A percentile compares a stretch with the other conserved stretches of the same genome.
These are phyloP conservation scores for Philaethria dido DNA, from an alignment of 2,888 invertebrate genomes.

Conservation along the genomic window DNA sequence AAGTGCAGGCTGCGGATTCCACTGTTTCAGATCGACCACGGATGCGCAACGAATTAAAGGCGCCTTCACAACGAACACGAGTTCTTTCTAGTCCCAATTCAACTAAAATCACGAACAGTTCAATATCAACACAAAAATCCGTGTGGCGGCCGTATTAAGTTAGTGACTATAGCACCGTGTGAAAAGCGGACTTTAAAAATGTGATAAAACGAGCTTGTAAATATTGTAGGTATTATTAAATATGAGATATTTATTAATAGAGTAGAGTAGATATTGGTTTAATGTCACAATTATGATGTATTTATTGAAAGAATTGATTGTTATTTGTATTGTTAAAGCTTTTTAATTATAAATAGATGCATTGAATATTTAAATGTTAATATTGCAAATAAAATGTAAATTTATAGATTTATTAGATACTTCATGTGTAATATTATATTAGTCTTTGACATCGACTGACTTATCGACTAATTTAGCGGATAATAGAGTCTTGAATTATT, in stretches of 20 bases:
- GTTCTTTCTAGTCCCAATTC: slow-evolving; percentile 78
- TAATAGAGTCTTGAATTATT: slow-evolving; percentile 31
- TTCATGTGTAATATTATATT: slow-evolving; percentile 38
- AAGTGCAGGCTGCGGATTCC: slow-evolving; percentile 84
- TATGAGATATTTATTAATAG: slow-evolving; percentile 57
- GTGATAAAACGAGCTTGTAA: slow-evolving; percentile 83
- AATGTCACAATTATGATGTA: slow-evolving; percentile 64
- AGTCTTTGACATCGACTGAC: slow-evolving; percentile 68
- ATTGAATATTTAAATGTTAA: slow-evolving; percentile 47
- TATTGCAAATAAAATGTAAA: slow-evolving; percentile 45
- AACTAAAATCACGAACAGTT: slow-evolving; percentile 83
- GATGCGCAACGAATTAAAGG: slow-evolving; percentile 83
- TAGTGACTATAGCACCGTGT: slow-evolving; percentile 54
- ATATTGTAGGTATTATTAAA: slow-evolving; percentile 56
- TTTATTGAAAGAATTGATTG: slow-evolving; percentile 52
- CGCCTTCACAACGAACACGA: slow-evolving; percentile 81
- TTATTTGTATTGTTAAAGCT: slow-evolving; percentile 76
- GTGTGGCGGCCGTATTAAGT: slow-evolving; percentile 90
- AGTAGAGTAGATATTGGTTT: slow-evolving; percentile 68
- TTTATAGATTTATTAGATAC: slow-evolving; percentile 40
- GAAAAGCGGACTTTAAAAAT: slow-evolving; percentile 64
- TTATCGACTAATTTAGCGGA: slow-evolving; percentile 33
- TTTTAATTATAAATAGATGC: slow-evolving; percentile 53
- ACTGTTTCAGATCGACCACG: slow-evolving; percentile 80
- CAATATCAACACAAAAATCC: slow-evolving; percentile 85